Base-by-base conservation (phyloP, 2,888 invertebrate genomes). In the Nephrotoma flavescens region DNA sequence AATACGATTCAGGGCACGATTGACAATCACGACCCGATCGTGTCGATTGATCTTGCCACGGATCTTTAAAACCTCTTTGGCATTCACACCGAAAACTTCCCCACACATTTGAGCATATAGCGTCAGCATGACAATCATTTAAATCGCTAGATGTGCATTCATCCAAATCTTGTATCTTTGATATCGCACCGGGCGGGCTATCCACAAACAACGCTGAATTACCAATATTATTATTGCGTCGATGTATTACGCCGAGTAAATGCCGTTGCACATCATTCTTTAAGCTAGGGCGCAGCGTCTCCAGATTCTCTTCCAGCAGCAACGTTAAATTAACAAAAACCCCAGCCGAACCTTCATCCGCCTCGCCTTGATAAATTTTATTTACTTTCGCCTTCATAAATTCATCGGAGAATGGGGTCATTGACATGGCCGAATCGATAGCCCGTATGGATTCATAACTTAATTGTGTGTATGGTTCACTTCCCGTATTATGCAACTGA, bases 341-440 rank as follows among this genome's bases (percentile, higher is more conserved):
- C 0, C 96, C 96, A 11, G 94, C 95, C 88, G 95, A 94, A 0
- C 95, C 94, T 88, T 94, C 93, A 86, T 93, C 93, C 11, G 94
- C 93, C 87, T 96, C 95, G 0, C 95, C 95, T 11, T 94, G 93
- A 90, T 96, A 96, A 7, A 97, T 94, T 12, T 94, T 94, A 90
- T 97, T 97, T 0, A 98, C 95, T 86, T 94, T 93, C 0, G 96
- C 95, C 83, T 96, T 95, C 90, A 97, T 94, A 90, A 97, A 97
- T 89, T 96, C 96, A 89, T 96, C 96, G 0, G 97, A 96, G 90
- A 97, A 96, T 0, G 97, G 96, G 0, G 97, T 97, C 96, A 97
- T 97, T 0, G 96, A 96, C 94, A 98, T 96, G 0, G 97, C 96
- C 0, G 97, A 97, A 91, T 97, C 97, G 90, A 98, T 94, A 88